These are phyloP conservation scores for Watsonalla cultraria DNA, from an alignment of 2,888 invertebrate genomes.

Conservation along the genomic window DNA sequence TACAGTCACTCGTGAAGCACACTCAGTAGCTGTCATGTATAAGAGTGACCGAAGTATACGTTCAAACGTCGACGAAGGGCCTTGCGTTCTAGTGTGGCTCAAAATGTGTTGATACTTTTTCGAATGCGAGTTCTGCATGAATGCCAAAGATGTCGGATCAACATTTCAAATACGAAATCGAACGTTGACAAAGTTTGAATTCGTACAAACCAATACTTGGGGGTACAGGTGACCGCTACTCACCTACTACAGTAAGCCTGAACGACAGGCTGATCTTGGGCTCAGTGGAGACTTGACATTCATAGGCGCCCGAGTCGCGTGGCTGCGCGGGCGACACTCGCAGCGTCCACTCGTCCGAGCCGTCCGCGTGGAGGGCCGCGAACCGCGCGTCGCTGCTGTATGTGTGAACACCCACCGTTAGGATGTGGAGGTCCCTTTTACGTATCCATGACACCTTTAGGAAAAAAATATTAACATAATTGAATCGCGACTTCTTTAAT, in stretches of 20 bases:
- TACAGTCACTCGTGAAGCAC: too few relatives aligned
- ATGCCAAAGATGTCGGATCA: too few relatives aligned
- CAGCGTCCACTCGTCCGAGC: conserved; percentile 83
- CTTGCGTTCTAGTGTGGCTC: too few relatives aligned
- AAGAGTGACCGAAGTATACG: too few relatives aligned
- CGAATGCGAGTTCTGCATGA: too few relatives aligned
- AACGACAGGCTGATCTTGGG: conserved; percentile 90
- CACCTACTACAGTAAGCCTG: conserved; percentile 86
- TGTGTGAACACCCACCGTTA: conserved; percentile 81
- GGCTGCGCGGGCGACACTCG: conserved; percentile 79
- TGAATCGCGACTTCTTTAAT: too few relatives aligned
- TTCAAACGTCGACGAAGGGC: too few relatives aligned
- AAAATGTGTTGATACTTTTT: too few relatives aligned
- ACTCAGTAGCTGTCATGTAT: too few relatives aligned
- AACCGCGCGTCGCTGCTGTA: conserved; percentile 83
- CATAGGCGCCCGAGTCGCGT: conserved; percentile 92
- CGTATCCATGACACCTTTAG: conserved; percentile 91
- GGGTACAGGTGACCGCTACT: conserved; percentile 46
- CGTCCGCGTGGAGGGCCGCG: conserved; percentile 80
- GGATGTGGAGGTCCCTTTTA: conserved; percentile 86
- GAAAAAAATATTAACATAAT: not conserved
- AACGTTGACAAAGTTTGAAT: too few relatives aligned
- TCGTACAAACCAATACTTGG: too few relatives aligned
- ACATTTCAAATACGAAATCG: too few relatives aligned
- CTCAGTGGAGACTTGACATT: conserved; percentile 94